Conservation (phyloP, 2,113 vertebrate species). For the Indri indri region DNA sequence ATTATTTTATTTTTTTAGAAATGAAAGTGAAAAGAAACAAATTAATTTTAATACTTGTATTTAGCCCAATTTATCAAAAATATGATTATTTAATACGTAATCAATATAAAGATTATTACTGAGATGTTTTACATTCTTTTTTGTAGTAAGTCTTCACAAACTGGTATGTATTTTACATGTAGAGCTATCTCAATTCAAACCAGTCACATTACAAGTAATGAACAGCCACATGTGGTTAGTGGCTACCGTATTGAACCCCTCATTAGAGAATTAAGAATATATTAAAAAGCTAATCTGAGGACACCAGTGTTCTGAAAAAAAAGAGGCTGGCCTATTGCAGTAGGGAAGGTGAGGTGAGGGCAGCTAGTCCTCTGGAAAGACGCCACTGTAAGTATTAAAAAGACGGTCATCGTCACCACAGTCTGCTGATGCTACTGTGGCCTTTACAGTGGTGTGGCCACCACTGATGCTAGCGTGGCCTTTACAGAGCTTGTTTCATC, state of each 20-base stretch:
- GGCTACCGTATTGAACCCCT: background rate
- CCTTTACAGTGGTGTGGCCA: too few relatives aligned
- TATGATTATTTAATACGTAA: background rate
- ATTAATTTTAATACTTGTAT: background rate
- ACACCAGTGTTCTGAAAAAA: background rate
- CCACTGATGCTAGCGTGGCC: background rate
- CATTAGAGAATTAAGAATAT: background rate
- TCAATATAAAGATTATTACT: background rate
- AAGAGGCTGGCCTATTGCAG: background rate
- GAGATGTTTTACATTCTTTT: background rate
- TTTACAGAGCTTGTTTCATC: background rate
- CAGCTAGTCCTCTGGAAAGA: background rate
- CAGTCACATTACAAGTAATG: background rate
- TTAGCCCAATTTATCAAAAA: background rate
- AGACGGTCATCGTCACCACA: background rate
- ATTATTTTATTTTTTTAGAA: constrained; percentile 9
- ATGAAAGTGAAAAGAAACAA: background rate
- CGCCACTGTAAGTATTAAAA: background rate
- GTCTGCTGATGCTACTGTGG: too few relatives aligned
- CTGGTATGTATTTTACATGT: background rate
- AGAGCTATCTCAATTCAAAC: background rate
- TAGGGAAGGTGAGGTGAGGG: background rate
- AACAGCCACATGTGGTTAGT: background rate
- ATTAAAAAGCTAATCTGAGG: background rate
- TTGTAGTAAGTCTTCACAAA: background rate